These are phyloP conservation scores for Nudaria mundana DNA, from an alignment of 2,888 invertebrate species.

Conservation along the genomic window DNA sequence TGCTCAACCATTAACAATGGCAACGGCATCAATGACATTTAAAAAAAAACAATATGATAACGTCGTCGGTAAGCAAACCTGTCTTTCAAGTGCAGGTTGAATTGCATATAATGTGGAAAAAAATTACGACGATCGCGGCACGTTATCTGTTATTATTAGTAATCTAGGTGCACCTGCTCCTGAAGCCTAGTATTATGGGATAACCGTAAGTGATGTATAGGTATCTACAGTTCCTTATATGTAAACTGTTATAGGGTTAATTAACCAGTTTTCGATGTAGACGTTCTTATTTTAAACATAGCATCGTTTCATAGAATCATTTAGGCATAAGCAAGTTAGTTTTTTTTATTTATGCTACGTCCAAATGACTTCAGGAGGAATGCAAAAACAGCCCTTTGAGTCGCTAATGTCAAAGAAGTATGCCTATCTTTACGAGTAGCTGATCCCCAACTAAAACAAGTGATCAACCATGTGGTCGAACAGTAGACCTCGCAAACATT, in stretches of 20 bases:
- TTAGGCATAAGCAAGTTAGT: neutral
- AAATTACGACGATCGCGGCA: conserved; percentile 2
- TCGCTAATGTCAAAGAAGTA: no score
- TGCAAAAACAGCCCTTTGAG: no score
- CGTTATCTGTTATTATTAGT: conserved; percentile 24
- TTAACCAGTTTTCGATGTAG: conserved; percentile 12
- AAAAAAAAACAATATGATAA: no score
- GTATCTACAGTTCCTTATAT: conserved; percentile 13
- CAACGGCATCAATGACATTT: neutral
- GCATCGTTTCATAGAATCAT: neutral
- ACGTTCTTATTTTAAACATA: neutral
- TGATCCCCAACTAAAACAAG: no score
- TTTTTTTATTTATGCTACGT: no score
- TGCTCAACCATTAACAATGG: neutral
- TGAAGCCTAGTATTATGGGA: conserved; percentile 22
- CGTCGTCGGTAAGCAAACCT: conserved; percentile 12
- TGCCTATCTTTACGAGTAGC: no score
- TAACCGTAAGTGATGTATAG: conserved; percentile 10
- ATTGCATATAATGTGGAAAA: conserved; percentile 23
- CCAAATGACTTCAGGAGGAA: no score
- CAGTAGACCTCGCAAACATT: no score
- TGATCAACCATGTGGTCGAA: no score
- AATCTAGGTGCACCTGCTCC: conserved; percentile 27
- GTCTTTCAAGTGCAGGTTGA: conserved; percentile 12
- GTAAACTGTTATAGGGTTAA: conserved; percentile 8